phyloP scores from a whole-genome alignment of 1,140 invertebrate genomes.

The Saccostrea cuccullata region DNA sequence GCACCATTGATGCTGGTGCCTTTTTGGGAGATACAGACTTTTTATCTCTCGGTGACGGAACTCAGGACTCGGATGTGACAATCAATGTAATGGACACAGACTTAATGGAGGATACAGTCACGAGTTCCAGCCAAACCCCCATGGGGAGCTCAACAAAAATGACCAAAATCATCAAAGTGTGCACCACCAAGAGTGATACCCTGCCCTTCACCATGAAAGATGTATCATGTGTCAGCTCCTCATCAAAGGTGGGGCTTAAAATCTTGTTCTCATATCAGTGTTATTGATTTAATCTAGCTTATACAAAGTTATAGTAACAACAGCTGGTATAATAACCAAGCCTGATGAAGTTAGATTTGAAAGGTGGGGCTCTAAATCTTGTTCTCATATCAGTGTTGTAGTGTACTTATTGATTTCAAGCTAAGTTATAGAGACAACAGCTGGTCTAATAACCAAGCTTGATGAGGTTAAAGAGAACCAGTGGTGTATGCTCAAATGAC shows the following conservation, averaged over 20 bases:
- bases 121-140: conserved; percentile 41
- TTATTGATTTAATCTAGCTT: too few relatives aligned
- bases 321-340: too few relatives aligned
- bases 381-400: too few relatives aligned
- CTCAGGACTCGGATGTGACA: conserved; percentile 59
- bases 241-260: conserved; percentile 39
- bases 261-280: background rate
- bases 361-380: conserved; percentile 10
- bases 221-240: conserved; percentile 42
- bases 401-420: too few relatives aligned
- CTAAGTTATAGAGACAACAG: too few relatives aligned
- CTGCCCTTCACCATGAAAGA: conserved; percentile 72
- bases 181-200: conserved; percentile 48
- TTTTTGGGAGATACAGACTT: conserved; percentile 28
- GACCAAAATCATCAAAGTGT: conserved; percentile 62
- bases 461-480: too few relatives aligned
- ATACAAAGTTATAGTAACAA: too few relatives aligned
- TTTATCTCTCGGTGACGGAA: background rate
- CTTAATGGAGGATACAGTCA: conserved; percentile 52
- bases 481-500: too few relatives aligned
- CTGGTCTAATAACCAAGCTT: too few relatives aligned
- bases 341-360: background rate
- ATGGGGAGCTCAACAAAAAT: conserved; percentile 53
- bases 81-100: conserved; percentile 51
- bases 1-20: conserved; percentile 56